Evolutionary conservation across 2,113 vertebrate genomes (phyloP).

Genomic region (Carlito syrichta): DNA sequence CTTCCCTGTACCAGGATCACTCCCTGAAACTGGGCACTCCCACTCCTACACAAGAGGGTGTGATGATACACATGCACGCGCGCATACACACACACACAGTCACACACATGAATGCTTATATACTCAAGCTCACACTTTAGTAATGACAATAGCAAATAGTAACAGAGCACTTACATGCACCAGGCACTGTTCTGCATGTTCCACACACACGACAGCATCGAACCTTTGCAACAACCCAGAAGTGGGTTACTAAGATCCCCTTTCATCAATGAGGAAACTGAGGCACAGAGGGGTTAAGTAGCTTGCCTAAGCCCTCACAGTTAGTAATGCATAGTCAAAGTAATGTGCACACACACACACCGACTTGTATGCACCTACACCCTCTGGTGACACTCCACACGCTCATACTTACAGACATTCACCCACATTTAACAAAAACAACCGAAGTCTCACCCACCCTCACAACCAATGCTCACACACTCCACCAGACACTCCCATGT

Average conservation of each 20-base stretch:
- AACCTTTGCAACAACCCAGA: not conserved
- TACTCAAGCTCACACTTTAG: not conserved
- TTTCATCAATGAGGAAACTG: not conserved
- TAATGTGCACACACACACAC: not conserved
- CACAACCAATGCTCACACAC: no score
- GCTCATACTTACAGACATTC: not conserved
- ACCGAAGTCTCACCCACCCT: fast-evolving
- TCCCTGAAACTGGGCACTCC: not conserved
- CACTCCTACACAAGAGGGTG: not conserved
- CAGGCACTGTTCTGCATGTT: not conserved
- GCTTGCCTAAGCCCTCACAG: not conserved
- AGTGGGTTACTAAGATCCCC: not conserved
- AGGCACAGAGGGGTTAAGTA: not conserved
- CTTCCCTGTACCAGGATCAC: not conserved
- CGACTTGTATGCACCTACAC: not conserved
- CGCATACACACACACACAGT: no score
- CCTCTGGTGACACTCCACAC: fast-evolving
- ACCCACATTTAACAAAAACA: not conserved
- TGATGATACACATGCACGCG: no score
- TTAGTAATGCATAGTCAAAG: not conserved
- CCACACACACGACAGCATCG: fast-evolving
- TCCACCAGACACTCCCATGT: not conserved
- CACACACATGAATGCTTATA: not conserved
- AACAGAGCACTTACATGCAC: fast-evolving
- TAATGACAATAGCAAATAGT: not conserved